phyloP scores from a whole-genome alignment of 1,140 invertebrate genomes.

The Drosophila jambulina region DNA sequence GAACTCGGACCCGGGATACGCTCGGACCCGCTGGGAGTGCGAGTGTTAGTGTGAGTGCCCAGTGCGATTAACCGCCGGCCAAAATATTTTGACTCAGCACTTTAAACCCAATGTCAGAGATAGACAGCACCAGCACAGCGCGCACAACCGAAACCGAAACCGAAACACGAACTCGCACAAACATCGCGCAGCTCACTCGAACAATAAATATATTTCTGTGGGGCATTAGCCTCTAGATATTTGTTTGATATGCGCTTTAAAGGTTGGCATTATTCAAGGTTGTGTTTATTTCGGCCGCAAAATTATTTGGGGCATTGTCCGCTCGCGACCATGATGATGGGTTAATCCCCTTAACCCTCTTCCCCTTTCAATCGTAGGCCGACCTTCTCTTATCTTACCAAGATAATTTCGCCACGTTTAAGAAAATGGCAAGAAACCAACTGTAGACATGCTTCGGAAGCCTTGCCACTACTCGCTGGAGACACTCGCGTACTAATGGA shows the following conservation, averaged over 20 bases:
- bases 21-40: slow-evolving; percentile 2
- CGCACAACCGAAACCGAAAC: slow-evolving; percentile 18
- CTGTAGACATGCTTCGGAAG: slow-evolving; percentile 1
- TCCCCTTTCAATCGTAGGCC: neutral
- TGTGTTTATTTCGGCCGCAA: slow-evolving; percentile 52
- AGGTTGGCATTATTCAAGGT: slow-evolving; percentile 54
- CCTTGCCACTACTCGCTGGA: neutral
- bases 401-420: slow-evolving; percentile 14
- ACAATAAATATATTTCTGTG: slow-evolving; percentile 41
- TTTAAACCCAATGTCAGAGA: slow-evolving; percentile 73
- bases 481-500: slow-evolving; percentile 23
- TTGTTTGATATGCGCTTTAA: slow-evolving; percentile 57
- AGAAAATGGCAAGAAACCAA: neutral
- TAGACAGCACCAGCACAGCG: slow-evolving; percentile 12
- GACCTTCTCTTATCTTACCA: slow-evolving; percentile 5
- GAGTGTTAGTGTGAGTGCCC: slow-evolving; percentile 4
- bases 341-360: slow-evolving; percentile 8
- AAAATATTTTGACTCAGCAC: slow-evolving; percentile 71
- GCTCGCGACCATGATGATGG: slow-evolving; percentile 37
- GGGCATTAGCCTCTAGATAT: slow-evolving; percentile 57
- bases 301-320: slow-evolving; percentile 57
- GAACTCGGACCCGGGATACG: neutral
- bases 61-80: slow-evolving; percentile 56
- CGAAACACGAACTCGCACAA: slow-evolving; percentile 35
- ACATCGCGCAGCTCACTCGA: slow-evolving; percentile 5